phyloP scores from a whole-genome alignment of 2,797 vertebrate species.

The Brachyrhaphis roseni region DNA sequence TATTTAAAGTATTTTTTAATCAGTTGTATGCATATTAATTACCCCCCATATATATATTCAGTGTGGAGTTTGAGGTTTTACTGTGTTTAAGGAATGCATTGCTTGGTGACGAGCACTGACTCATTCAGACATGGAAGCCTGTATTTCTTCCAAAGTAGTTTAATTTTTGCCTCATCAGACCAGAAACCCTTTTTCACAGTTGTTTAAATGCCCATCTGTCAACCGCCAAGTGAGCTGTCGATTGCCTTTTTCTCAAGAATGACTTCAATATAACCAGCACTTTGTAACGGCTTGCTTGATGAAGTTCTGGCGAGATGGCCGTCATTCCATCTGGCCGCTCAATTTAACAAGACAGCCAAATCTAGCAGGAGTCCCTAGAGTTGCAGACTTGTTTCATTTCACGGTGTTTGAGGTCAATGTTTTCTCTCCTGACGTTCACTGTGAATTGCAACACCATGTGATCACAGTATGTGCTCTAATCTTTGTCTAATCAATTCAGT shows the following conservation, averaged over 20 bases:
- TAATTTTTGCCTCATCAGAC: conserved; percentile 10
- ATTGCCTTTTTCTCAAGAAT: conserved; percentile 16
- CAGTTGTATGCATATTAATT: background rate
- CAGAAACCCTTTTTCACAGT: conserved; percentile 4
- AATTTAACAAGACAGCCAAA: conserved; percentile 14
- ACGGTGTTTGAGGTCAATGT: background rate
- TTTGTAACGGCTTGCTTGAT: conserved; percentile 11
- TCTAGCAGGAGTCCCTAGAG: background rate
- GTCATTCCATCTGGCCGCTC: conserved; percentile 4
- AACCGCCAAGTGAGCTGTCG: conserved; percentile 3
- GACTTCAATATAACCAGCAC: conserved; percentile 4
- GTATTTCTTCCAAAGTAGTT: background rate
- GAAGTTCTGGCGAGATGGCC: conserved; percentile 3
- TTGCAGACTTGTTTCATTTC: conserved; percentile 5
- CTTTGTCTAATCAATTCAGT: background rate
- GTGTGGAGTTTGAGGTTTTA: background rate
- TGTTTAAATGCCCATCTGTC: conserved; percentile 16
- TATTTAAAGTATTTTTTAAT: background rate
- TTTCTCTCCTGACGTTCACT: conserved; percentile 1
- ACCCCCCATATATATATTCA: background rate
- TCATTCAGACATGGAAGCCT: background rate
- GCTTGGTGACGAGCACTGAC: background rate
- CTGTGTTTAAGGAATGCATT: background rate
- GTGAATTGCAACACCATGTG: background rate
- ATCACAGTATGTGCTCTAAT: background rate